Conservation (phyloP, 1,140 invertebrate genomes). For the Dinoponera quadriceps region DNA sequence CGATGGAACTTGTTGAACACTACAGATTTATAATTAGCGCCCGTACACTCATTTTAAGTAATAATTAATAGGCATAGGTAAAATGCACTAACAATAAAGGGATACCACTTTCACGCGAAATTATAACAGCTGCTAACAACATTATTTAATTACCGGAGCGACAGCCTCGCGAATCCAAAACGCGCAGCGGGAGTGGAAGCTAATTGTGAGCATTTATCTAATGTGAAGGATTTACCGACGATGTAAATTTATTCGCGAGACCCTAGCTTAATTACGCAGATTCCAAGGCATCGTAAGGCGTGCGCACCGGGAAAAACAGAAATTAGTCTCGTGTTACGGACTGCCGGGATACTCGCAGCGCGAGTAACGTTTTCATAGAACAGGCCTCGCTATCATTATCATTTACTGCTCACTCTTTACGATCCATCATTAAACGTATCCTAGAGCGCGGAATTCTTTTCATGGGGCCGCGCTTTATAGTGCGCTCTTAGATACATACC, state of each 20-base stretch:
- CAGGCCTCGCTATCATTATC: conserved; percentile 42
- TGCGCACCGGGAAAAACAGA: conserved; percentile 64
- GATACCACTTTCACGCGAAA: not conserved
- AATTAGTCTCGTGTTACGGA: conserved; percentile 60
- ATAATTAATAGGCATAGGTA: conserved; percentile 40
- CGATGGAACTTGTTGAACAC: not conserved
- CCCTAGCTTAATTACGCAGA: conserved; percentile 80
- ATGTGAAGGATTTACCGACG: conserved; percentile 80
- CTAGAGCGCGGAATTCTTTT: conserved; percentile 29
- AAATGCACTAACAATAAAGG: conserved; percentile 23
- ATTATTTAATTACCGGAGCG: conserved; percentile 56
- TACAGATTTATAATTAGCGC: conserved; percentile 13
- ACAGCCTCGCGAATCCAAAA: conserved; percentile 50
- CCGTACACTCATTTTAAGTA: conserved; percentile 3
- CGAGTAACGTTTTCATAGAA: conserved; percentile 42
- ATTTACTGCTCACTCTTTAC: conserved; percentile 27
- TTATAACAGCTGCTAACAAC: conserved; percentile 36
- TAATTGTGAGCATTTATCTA: conserved; percentile 81
- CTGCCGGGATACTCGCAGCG: conserved; percentile 17
- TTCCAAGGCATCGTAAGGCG: conserved; percentile 73
- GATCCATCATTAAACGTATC: conserved; percentile 44
- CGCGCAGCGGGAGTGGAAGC: conserved; percentile 54
- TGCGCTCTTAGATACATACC: conserved; percentile 4
- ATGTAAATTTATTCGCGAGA: conserved; percentile 79
- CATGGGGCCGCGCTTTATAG: not conserved